These are phyloP conservation scores for Calliphora vicina DNA, from an alignment of 1,140 invertebrate species.

Conservation along the genomic window DNA sequence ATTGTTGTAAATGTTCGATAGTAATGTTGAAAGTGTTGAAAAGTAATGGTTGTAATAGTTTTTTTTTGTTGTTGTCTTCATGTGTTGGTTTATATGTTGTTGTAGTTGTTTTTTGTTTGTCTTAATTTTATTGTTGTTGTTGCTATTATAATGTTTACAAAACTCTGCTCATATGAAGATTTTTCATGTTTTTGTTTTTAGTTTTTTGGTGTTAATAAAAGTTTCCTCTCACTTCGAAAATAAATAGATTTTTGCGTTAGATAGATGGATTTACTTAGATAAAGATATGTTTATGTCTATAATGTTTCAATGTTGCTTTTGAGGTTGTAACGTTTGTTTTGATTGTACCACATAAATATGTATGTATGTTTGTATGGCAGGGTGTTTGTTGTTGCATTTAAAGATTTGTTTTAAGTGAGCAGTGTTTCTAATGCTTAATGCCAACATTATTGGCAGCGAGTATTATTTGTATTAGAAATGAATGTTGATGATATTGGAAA, in stretches of 20 bases:
- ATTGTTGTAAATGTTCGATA: not conserved
- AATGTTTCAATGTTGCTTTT: not conserved
- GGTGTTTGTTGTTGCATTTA: not conserved
- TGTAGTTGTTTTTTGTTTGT: no score
- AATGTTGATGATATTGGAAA: no score
- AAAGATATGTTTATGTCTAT: not conserved
- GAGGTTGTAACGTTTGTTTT: not conserved
- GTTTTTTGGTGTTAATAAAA: not conserved
- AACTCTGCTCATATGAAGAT: not conserved
- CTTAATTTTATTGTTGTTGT: not conserved
- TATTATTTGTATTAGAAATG: no score
- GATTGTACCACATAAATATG: not conserved
- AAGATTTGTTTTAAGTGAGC: not conserved
- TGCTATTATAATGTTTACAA: not conserved
- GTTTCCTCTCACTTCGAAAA: not conserved
- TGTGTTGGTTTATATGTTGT: not conserved
- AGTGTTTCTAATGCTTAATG: not conserved
- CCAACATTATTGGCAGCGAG: not conserved
- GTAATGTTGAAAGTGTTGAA: conserved; percentile 22
- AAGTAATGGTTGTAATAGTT: conserved; percentile 25
- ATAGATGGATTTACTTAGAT: not conserved
- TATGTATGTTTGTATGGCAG: not conserved
- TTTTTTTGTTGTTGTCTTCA: not conserved
- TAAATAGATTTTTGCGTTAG: not conserved
- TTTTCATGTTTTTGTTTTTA: not conserved